Evolutionary conservation across 2,888 invertebrate species (phyloP), one percentile per base, ranked within the genome.

Genomic region (Miltochrista miniata): DNA sequence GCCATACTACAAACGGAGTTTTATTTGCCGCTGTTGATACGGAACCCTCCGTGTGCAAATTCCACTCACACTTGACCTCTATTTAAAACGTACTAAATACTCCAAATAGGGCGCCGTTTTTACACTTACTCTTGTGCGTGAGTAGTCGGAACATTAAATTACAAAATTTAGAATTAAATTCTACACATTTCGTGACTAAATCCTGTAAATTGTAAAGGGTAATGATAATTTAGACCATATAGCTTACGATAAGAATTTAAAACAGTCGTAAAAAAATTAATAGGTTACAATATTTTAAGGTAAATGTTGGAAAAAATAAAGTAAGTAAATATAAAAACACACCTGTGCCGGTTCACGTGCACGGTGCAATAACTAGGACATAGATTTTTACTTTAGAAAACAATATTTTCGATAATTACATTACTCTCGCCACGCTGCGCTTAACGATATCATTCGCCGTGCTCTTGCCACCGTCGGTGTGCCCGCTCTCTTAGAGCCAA

Each of bases 71-170:
- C n/a, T n/a, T n/a, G n/a, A n/a, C n/a, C n/a, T n/a, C n/a, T 42
- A 30, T 24, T 13, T 12, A 18, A 12, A 43, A 43, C 33, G 12
- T 43, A 31, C 8, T 31, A 24, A 33, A 1, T 9, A 10, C n/a
- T 24, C 18, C 33, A 5, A 24, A 41, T 24, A 43, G 34, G 34
- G 33, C 34, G 12, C 31, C 51, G 61, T 57, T 64, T 68, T 58
- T 54, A 47, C 51, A 49, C 64, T 58, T 54, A 47, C 51, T 49
- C 64, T 61, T 58, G 64, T 70, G 72, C 72, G 54, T 58, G 56
- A 57, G 56, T 35, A 11, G 13, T 24, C n/a, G 24, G 12, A 12
- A 13, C 35, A 13, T 35, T 44, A 43, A 11, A 18, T 34, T 18
- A 44, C 44, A 35, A 35, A 29, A 44, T 34, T n/a, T 15, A 24